A percentile compares a stretch with the other conserved stretches of the same genome.
Conservation (phyloP, 1,140 invertebrate species). For the Notospermus geniculatus region DNA sequence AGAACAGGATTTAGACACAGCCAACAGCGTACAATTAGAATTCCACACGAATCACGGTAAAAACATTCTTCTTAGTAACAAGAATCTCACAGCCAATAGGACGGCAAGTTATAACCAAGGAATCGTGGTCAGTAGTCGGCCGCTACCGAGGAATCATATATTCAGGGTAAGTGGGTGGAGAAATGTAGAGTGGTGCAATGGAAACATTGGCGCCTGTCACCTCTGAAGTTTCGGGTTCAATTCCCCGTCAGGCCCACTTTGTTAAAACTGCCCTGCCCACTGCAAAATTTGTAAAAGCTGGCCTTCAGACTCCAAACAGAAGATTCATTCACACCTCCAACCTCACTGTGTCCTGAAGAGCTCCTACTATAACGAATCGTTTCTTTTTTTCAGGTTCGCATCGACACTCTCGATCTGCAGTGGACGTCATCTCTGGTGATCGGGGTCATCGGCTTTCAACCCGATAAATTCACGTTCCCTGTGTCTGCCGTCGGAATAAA, state of each 20-base stretch:
- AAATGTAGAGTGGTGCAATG: no score
- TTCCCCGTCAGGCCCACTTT: no score
- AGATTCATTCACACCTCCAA: neutral
- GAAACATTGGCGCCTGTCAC: no score
- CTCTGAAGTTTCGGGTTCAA: no score
- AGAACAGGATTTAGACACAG: constrained; percentile 41
- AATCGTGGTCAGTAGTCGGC: constrained; percentile 65
- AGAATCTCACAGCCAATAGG: constrained; percentile 63
- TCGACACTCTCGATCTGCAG: constrained; percentile 70
- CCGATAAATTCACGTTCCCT: constrained; percentile 68
- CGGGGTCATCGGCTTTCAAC: constrained; percentile 70
- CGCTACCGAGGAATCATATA: constrained; percentile 62
- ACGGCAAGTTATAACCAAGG: constrained; percentile 76
- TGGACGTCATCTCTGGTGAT: constrained; percentile 79
- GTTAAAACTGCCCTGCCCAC: no score
- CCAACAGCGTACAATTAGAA: constrained; percentile 25
- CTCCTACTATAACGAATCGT: neutral
- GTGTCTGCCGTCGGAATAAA: constrained; percentile 72
- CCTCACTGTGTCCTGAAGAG: neutral
- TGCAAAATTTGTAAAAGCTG: no score
- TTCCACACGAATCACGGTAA: constrained; percentile 65
- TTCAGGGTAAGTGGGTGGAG: constrained; percentile 58
- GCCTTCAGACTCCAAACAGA: no score
- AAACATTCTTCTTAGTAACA: constrained; percentile 68
- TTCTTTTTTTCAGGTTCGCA: constrained; percentile 61